phyloP scores from a whole-genome alignment of 2,797 vertebrate species.

The Bovichtus diacanthus region DNA sequence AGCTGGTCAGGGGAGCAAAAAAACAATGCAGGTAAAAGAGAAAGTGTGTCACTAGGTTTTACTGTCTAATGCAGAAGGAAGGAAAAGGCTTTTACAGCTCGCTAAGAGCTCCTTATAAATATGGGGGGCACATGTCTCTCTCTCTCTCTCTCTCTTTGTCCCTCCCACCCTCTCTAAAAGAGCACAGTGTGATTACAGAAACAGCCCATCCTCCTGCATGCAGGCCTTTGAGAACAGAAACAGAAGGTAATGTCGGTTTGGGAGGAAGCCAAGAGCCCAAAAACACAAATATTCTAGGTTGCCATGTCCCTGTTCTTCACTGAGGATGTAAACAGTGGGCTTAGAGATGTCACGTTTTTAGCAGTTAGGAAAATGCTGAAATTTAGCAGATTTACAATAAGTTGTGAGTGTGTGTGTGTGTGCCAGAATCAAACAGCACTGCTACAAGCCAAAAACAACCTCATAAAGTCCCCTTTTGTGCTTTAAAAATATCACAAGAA shows the following conservation, averaged over 20 bases:
- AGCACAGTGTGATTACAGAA: slow-evolving; percentile 61
- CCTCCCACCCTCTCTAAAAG: slow-evolving; percentile 12
- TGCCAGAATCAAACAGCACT: slow-evolving; percentile 6
- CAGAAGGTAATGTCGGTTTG: slow-evolving; percentile 67
- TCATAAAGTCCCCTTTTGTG: slow-evolving; percentile 6
- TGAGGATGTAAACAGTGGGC: slow-evolving; percentile 29
- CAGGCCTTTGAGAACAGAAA: slow-evolving; percentile 62
- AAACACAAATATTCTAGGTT: slow-evolving; percentile 80
- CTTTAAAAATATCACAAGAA: slow-evolving; percentile 45
- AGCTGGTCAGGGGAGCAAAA: slow-evolving; percentile 46
- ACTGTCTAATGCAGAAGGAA: slow-evolving; percentile 61
- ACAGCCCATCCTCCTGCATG: slow-evolving; percentile 53
- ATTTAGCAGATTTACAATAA: slow-evolving; percentile 18
- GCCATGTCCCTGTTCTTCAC: slow-evolving; percentile 65
- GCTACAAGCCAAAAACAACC: slow-evolving; percentile 42
- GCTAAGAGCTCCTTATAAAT: slow-evolving; percentile 65
- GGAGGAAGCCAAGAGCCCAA: slow-evolving; percentile 69
- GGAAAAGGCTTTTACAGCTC: slow-evolving; percentile 63
- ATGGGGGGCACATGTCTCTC: slow-evolving; percentile 35
- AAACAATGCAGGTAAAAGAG: slow-evolving; percentile 46
- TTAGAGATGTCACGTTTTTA: slow-evolving; percentile 39
- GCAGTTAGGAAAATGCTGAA: neutral
- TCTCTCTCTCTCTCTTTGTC: neutral
- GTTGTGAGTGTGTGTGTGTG: slow-evolving; percentile 5
- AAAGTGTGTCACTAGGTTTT: slow-evolving; percentile 60